Evolutionary conservation across 2,113 vertebrate species (phyloP), one percentile per base, ranked within the genome.

Genomic region (Ardeotis arabs): DNA sequence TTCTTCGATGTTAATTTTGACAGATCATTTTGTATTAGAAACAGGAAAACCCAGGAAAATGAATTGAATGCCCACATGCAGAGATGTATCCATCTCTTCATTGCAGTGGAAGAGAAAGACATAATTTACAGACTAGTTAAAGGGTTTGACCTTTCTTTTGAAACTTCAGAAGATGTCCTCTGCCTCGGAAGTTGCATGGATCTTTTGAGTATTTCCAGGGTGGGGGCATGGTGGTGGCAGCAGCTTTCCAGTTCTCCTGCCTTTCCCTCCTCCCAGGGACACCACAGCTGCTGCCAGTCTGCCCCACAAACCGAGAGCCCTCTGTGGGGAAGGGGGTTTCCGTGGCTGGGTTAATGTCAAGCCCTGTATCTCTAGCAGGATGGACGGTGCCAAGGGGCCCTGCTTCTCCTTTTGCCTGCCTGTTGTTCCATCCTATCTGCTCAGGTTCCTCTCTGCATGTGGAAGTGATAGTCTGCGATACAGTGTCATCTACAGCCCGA

Each of bases 391-490:
- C 66, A 33, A 35, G 37, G 83, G 58, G 28, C 67, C 47, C 60
- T 35, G 86, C 86, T 96, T 92, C 86, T 92, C 73, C 80, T 95
- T 96, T 90, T 53, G 17, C 49, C 29, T 19, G 14, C 49, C 60
- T 53, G 44, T 56, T 77, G 22, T 70, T 91, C 37, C 79, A 88
- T n/a, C 53, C 55, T 63, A 25, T 75, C 50, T 90, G 81, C 73
- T 60, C 0, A 3, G 29, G 76, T 94, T 95, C 92, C 93, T 84
- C 93, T 84, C 56, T 93, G 90, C 72, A 41, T 66, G 69, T 84
- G 94, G 96, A 96, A 95, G 86, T 81, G 86, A 91, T 84, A 87
- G 87, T 74, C n/a, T 90, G 70, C 7, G 35, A 75, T 88, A 41
- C 20, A 28, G 31, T n/a, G 49, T 93, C 93, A 86, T 90, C 80